Percentiles rank a stretch among this genome's conserved stretches.
These are phyloP conservation scores for Neodiprion lecontei DNA, from an alignment of 1,140 invertebrate genomes.

Conservation along the genomic window DNA sequence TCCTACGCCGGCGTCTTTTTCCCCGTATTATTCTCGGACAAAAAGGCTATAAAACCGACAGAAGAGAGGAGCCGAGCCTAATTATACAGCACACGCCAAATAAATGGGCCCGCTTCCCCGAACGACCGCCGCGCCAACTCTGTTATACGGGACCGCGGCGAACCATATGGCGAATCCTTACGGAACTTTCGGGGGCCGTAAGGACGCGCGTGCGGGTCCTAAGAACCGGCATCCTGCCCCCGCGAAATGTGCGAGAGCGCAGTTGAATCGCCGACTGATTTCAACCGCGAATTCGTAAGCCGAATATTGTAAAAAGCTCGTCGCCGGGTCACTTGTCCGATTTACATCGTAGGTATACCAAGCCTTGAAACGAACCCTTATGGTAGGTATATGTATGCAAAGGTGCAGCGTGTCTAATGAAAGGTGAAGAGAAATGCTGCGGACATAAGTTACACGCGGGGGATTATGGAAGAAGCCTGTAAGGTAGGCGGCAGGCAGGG, in stretches of 20 bases:
- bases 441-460: too few species aligned
- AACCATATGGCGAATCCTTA: constrained; percentile 56
- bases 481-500: background rate
- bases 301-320: background rate
- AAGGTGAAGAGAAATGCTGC: too few species aligned
- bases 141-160: constrained; percentile 25
- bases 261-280: background rate
- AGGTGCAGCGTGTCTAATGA: too few species aligned
- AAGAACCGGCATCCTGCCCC: constrained; percentile 26
- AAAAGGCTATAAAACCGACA: constrained; percentile 14
- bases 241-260: background rate
- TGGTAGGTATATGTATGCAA: background rate
- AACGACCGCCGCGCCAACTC: constrained; percentile 39
- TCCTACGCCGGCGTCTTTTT: background rate
- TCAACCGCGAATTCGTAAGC: background rate
- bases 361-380: background rate
- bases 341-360: too few species aligned
- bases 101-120: constrained; percentile 42
- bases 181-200: constrained; percentile 34
- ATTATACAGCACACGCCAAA: constrained; percentile 54
- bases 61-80: constrained; percentile 40
- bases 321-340: too few species aligned
- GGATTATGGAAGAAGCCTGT: background rate
- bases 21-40: background rate
- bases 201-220: constrained; percentile 26